Conservation (phyloP, 2,888 invertebrate species). For the Euphydryas editha region DNA sequence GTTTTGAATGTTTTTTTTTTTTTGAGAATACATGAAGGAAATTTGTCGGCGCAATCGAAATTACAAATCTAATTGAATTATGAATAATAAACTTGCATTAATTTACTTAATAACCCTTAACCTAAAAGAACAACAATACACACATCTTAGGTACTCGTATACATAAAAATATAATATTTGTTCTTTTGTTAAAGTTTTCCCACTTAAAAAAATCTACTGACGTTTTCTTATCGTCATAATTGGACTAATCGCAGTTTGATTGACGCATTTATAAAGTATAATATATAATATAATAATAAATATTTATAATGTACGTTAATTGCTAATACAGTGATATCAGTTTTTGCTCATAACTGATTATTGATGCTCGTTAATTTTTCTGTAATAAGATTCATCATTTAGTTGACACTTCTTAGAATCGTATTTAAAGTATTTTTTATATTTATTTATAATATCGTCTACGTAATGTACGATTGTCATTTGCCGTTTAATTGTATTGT, state of each 20-base stretch:
- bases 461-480: neutral
- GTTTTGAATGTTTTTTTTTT: too few species aligned
- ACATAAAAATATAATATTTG: neutral
- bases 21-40: too few species aligned
- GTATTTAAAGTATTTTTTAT: slow-evolving; percentile 2
- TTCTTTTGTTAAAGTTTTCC: slow-evolving; percentile 12
- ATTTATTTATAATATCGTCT: neutral
- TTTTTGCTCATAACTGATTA: slow-evolving; percentile 10
- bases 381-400: slow-evolving; percentile 26
- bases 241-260: slow-evolving; percentile 18
- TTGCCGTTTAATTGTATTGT: neutral
- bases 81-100: too few species aligned
- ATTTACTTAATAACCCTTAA: too few species aligned
- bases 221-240: slow-evolving; percentile 14
- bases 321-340: slow-evolving; percentile 27
- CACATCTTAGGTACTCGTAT: neutral
- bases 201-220: slow-evolving; percentile 7
- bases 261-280: slow-evolving; percentile 20
- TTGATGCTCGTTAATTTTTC: slow-evolving; percentile 6
- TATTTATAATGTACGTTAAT: too few species aligned
- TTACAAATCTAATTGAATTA: too few species aligned
- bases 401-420: slow-evolving; percentile 29
- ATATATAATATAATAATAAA: too few species aligned
- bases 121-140: slow-evolving; percentile 10
- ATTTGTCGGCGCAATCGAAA: too few species aligned